These are phyloP conservation scores for Xiphophorus maculatus DNA, from an alignment of 2,113 vertebrate genomes.

Conservation along the genomic window DNA sequence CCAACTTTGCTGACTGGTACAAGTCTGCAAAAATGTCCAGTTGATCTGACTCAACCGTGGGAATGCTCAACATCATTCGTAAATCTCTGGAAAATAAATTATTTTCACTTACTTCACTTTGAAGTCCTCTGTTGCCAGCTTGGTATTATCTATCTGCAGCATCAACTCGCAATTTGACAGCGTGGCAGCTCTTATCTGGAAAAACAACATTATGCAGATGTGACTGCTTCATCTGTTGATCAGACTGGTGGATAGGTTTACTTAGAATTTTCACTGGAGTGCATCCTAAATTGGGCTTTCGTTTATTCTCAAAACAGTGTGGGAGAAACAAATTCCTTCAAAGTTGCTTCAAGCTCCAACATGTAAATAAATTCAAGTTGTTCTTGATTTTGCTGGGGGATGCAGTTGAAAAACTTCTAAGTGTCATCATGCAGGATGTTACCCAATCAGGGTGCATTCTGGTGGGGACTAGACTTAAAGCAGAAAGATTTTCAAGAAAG, in stretches of 20 bases:
- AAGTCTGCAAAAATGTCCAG: not conserved
- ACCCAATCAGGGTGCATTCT: not conserved
- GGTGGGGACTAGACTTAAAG: not conserved
- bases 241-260: not conserved
- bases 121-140: slow-evolving; percentile 88
- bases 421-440: not conserved
- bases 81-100: not conserved
- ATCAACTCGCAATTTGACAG: slow-evolving; percentile 79
- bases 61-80: not conserved
- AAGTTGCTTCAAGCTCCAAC: not conserved
- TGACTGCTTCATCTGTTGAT: not conserved
- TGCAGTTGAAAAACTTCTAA: not conserved
- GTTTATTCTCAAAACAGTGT: not conserved
- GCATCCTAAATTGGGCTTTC: not conserved
- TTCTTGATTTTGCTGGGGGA: not conserved
- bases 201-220: not conserved
- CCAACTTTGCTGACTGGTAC: slow-evolving; percentile 8
- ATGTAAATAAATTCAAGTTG: not conserved
- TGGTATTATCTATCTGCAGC: slow-evolving; percentile 87
- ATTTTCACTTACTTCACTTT: slow-evolving; percentile 82
- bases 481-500: not conserved
- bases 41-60: not conserved
- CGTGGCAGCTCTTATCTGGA: slow-evolving; percentile 77
- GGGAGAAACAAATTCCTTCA: not conserved
- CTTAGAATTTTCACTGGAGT: not conserved